These are phyloP conservation scores for Drosophila sordidapex DNA, from an alignment of 2,888 invertebrate genomes.

Conservation along the genomic window DNA sequence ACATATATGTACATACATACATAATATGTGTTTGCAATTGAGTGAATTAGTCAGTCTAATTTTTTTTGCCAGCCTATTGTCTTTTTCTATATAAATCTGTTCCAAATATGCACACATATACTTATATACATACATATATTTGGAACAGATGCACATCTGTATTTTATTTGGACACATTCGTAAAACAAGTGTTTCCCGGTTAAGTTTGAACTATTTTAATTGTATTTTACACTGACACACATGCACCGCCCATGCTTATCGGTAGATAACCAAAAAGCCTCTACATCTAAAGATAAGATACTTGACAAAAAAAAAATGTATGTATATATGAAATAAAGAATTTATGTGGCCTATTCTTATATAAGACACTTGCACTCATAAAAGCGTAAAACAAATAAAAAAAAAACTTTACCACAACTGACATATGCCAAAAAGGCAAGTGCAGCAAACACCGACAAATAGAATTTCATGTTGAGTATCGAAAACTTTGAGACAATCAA, in stretches of 20 bases:
- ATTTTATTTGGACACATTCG: neutral
- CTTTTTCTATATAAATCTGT: neutral
- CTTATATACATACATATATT: neutral
- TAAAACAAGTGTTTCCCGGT: conserved; percentile 29
- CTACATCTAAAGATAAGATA: conserved; percentile 37
- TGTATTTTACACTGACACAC: neutral
- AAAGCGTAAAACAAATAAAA: conserved; percentile 1
- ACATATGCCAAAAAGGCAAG: conserved; percentile 77
- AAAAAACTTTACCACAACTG: conserved; percentile 72
- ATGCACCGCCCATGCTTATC: neutral
- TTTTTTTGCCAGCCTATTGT: neutral
- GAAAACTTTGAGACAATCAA: conserved; percentile 5
- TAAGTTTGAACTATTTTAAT: neutral
- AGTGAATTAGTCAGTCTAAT: neutral
- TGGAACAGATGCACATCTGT: neutral
- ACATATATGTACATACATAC: neutral
- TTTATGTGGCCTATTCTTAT: conserved; percentile 16
- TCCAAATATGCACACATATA: neutral
- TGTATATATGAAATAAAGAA: neutral
- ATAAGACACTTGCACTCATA: conserved; percentile 25
- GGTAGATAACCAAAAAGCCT: conserved; percentile 3
- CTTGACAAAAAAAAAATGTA: neutral
- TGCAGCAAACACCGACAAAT: conserved; percentile 65
- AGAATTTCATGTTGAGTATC: conserved; percentile 73
- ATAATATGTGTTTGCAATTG: neutral